Conservation (phyloP, 2,113 vertebrate genomes). For the Propithecus coquereli region DNA sequence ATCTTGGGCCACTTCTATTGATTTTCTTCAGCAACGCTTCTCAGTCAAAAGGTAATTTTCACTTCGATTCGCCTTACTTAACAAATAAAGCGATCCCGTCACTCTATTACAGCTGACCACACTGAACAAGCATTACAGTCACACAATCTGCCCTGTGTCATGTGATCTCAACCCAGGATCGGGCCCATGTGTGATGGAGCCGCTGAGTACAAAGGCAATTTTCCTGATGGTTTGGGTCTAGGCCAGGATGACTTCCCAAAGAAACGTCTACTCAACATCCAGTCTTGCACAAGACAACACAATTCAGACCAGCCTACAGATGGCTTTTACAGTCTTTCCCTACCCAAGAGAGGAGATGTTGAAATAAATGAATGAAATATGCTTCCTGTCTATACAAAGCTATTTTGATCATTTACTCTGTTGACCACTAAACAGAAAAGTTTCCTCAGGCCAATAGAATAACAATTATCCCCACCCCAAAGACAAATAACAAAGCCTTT, state of each 20-base stretch:
- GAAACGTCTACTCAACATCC: slow-evolving; percentile 34
- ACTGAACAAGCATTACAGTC: neutral
- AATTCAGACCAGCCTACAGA: slow-evolving; percentile 26
- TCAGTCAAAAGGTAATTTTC: slow-evolving; percentile 69
- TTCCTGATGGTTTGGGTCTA: slow-evolving; percentile 33
- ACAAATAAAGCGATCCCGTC: slow-evolving; percentile 33
- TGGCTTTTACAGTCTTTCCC: slow-evolving; percentile 58
- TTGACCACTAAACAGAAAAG: slow-evolving; percentile 41
- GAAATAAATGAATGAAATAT: slow-evolving; percentile 67
- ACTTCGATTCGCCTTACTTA: slow-evolving; percentile 39
- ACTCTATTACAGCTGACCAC: slow-evolving; percentile 13
- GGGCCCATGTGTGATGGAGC: neutral
- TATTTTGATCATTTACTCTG: slow-evolving; percentile 61
- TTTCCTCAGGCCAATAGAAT: slow-evolving; percentile 23
- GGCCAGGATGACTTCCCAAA: slow-evolving; percentile 60
- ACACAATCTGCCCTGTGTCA: neutral
- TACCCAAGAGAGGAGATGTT: slow-evolving; percentile 64
- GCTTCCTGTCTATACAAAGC: slow-evolving; percentile 36
- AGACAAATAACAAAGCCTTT: slow-evolving; percentile 26
- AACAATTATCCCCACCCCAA: neutral
- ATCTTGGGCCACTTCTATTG: slow-evolving; percentile 30
- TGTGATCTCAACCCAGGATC: neutral
- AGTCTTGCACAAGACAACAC: slow-evolving; percentile 46
- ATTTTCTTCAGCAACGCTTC: slow-evolving; percentile 44
- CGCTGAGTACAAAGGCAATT: neutral